phyloP scores from a whole-genome alignment of 2,888 invertebrate genomes.

The Sinelater perroti region DNA sequence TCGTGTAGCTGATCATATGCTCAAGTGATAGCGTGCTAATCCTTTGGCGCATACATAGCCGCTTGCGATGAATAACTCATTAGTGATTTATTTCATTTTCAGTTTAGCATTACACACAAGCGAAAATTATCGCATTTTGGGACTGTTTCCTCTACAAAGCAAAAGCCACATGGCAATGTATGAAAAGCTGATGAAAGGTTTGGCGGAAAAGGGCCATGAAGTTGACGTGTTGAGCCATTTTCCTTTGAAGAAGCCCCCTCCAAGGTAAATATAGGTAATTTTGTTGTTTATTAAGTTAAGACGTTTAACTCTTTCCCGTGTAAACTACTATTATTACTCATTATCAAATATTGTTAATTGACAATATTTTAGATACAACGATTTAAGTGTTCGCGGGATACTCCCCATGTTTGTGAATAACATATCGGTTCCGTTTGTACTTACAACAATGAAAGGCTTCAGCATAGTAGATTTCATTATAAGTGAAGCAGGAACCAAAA shows the following conservation, averaged over 20 bases:
- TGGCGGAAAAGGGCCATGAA: conserved; percentile 64
- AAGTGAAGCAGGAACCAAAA: conserved; percentile 21
- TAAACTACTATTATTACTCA: no score
- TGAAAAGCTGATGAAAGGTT: conserved; percentile 62
- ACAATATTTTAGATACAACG: conserved; percentile 43
- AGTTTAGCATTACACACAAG: no score
- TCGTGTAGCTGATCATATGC: no score
- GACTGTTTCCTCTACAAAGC: conserved; percentile 64
- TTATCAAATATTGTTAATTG: no score
- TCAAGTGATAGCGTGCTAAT: no score
- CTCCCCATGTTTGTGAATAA: conserved; percentile 35
- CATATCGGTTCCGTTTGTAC: no score
- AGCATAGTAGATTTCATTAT: conserved; percentile 29
- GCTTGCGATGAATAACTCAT: no score
- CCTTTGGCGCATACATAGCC: no score
- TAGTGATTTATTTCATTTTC: no score
- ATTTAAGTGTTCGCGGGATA: conserved; percentile 36
- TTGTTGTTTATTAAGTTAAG: no score
- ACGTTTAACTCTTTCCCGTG: no score
- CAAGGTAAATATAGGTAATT: conserved; percentile 36
- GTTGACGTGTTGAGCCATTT: conserved; percentile 66
- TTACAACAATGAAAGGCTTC: no score
- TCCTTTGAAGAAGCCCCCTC: conserved; percentile 55
- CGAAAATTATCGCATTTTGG: conserved; percentile 62
- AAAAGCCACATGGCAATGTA: conserved; percentile 65